A percentile compares a stretch with the other conserved stretches of the same genome.
Conservation (phyloP, 2,888 invertebrate species). For the Beris chalybata region DNA sequence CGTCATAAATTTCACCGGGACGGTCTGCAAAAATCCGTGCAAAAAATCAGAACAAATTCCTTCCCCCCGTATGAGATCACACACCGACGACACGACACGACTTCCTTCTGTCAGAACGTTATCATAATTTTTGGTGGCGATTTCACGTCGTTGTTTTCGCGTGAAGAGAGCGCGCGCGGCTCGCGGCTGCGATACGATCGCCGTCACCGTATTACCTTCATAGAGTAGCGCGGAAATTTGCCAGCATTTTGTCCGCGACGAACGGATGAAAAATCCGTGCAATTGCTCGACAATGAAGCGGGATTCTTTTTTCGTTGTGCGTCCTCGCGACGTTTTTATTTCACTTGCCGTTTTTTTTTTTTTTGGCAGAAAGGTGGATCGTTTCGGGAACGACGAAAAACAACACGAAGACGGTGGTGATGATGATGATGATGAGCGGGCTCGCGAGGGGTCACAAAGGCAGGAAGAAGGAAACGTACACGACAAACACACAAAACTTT, state of each 20-base stretch:
- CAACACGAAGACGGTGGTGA: conserved; percentile 7
- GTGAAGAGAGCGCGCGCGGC: background rate
- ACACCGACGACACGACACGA: conserved; percentile 17
- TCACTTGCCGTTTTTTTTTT: too few relatives aligned
- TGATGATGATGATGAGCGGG: background rate
- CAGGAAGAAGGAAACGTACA: conserved; percentile 12
- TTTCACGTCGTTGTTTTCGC: conserved; percentile 4
- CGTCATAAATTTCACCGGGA: background rate
- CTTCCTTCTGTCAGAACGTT: conserved; percentile 27
- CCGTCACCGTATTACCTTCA: background rate
- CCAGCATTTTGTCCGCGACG: conserved; percentile 7
- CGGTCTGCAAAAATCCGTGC: background rate
- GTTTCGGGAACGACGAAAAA: background rate
- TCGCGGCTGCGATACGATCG: conserved; percentile 16
- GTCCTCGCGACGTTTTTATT: too few relatives aligned
- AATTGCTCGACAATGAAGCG: background rate
- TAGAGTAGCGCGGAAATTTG: background rate
- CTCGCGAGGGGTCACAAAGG: conserved; percentile 9
- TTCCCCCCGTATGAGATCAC: conserved; percentile 30
- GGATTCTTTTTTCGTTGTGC: conserved; percentile 10
- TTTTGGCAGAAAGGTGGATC: conserved; percentile 22
- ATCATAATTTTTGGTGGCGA: conserved; percentile 21
- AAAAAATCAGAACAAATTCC: conserved; percentile 18
- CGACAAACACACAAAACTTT: conserved; percentile 23
- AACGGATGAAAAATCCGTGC: background rate